phyloP scores from a whole-genome alignment of 2,113 vertebrate genomes.

The Nerophis ophidion region DNA sequence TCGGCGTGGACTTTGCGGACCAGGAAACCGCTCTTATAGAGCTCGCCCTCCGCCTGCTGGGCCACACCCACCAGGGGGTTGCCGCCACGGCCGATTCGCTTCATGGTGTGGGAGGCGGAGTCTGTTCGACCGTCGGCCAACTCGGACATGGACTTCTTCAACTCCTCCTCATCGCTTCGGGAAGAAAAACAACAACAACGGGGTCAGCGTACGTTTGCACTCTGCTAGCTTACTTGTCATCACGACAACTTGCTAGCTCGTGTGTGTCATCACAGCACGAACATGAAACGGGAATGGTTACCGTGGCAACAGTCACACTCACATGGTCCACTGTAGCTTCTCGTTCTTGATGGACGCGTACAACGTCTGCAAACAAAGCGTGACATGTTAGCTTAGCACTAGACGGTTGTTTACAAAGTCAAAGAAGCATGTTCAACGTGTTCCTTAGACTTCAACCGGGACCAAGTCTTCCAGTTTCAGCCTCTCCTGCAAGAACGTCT shows the following conservation, averaged over 20 bases:
- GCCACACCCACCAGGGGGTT: slow-evolving; percentile 87
- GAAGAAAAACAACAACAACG: background rate
- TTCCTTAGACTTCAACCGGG: too few relatives aligned
- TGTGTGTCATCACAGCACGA: background rate
- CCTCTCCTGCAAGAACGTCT: background rate
- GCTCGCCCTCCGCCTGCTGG: slow-evolving; percentile 80
- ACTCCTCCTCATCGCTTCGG: slow-evolving; percentile 89
- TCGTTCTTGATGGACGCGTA: slow-evolving; percentile 97
- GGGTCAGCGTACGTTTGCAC: background rate
- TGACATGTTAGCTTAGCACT: slow-evolving; percentile 13
- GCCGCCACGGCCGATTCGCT: slow-evolving; percentile 78
- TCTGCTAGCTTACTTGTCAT: background rate
- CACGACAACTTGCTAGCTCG: background rate
- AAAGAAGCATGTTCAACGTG: too few relatives aligned
- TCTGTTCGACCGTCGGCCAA: slow-evolving; percentile 76
- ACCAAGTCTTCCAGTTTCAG: too few relatives aligned
- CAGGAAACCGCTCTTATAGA: slow-evolving; percentile 89
- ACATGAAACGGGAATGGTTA: slow-evolving; percentile 52
- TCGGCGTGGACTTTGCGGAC: slow-evolving; percentile 96
- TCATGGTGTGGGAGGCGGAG: slow-evolving; percentile 90
- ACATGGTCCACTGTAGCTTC: slow-evolving; percentile 99
- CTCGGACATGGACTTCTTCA: slow-evolving; percentile 87
- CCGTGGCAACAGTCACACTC: slow-evolving; percentile 73
- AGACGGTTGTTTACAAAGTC: background rate
- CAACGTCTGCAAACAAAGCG: slow-evolving; percentile 72